Evolutionary conservation across 2,113 vertebrate genomes (phyloP), one percentile per base, ranked within the genome.

Genomic region (Argyrosomus japonicus): DNA sequence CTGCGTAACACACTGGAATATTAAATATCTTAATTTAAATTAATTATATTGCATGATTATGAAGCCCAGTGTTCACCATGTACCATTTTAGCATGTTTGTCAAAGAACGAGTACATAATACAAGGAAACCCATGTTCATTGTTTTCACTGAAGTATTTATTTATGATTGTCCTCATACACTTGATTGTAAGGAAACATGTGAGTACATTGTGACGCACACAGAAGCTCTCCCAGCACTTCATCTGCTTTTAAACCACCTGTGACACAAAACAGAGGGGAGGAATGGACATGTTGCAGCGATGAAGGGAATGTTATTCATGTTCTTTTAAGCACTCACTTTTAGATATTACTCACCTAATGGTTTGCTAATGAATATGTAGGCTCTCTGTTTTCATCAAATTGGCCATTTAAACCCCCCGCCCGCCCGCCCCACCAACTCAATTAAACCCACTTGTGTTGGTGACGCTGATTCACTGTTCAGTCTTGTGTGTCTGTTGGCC

Each of bases 331-430:
- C 13, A 6, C 13, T 6, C 10, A 54, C 14, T 51, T 84, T 71
- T 69, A n/a, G 19, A 45, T 14, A 65, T 81, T 62, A 74, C 10
- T 68, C 73, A 77, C 43, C 53, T 71, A 70, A 85, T 83, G 72
- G 72, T 51, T 74, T 62, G 21, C n/a, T 79, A 65, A 67, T 82
- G 23, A 83, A 83, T 69, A 60, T 47, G 58, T 60, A 43, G 5
- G 70, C 69, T 64, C 54, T 62, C 6, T 8, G 27, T 74, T 74
- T 77, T 77, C 32, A 72, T 56, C 27, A 76, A 68, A 47, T 58
- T 63, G 29, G 25, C 54, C 45, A 54, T 53, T 25, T 3, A 45
- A 45, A 40, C 36, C 36, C 36, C 36, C 36, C 1, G 8, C 7
- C 36, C 7, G 2, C 36, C 36, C 36, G 36, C 36, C 36, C 36